Conservation (phyloP, 1,140 invertebrate genomes). For the Lepidostoma basale region DNA sequence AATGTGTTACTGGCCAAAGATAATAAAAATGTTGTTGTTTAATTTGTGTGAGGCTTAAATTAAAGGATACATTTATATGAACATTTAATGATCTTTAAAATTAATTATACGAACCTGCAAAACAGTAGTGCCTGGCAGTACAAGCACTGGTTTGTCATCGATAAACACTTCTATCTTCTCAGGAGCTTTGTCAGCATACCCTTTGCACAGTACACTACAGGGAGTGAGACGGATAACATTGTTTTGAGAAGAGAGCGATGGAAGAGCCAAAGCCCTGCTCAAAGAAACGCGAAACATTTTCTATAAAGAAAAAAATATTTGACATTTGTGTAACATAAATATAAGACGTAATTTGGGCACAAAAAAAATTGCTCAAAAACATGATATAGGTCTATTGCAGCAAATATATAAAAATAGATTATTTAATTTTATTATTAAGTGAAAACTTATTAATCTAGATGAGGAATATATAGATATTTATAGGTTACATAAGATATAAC, state of each 20-base stretch:
- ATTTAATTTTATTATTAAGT: not conserved
- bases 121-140: slow-evolving; percentile 96
- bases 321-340: slow-evolving; percentile 1
- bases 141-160: slow-evolving; percentile 93
- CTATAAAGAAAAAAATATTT: slow-evolving; percentile 26
- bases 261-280: slow-evolving; percentile 54
- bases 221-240: slow-evolving; percentile 53
- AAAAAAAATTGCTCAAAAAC: not conserved
- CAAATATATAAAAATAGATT: not conserved
- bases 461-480: slow-evolving; percentile 6
- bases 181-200: slow-evolving; percentile 63
- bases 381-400: not conserved
- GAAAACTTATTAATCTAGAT: not conserved
- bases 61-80: not conserved
- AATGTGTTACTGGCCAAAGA: too few relatives aligned
- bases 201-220: slow-evolving; percentile 52
- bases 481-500: slow-evolving; percentile 43
- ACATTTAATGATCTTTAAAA: not conserved
- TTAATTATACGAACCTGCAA: slow-evolving; percentile 75
- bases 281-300: slow-evolving; percentile 67
- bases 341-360: not conserved
- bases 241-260: slow-evolving; percentile 52
- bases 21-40: too few relatives aligned
- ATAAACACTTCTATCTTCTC: slow-evolving; percentile 96
- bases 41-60: slow-evolving; percentile 2